Conservation (phyloP, 2,888 invertebrate genomes). For the Litoditis marina region DNA sequence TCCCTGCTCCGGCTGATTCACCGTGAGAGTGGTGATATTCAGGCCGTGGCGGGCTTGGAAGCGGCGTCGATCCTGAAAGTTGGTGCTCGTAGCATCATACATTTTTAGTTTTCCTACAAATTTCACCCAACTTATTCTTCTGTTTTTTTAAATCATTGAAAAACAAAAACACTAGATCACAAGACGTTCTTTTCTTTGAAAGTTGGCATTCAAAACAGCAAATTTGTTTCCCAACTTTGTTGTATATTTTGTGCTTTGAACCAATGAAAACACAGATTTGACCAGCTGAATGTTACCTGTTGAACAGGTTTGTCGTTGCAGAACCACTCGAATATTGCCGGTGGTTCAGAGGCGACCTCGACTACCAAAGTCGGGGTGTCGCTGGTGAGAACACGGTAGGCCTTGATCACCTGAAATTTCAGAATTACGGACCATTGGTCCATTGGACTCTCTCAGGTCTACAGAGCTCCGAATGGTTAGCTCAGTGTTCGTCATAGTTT, state of each 20-base stretch:
- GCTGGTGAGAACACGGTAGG: conserved; percentile 54
- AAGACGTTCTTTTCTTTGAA: not conserved
- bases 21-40: conserved; percentile 56
- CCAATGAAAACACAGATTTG: too few relatives aligned
- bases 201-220: too few relatives aligned
- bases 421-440: not conserved
- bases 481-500: too few relatives aligned
- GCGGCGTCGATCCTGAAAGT: conserved; percentile 38
- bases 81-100: too few relatives aligned
- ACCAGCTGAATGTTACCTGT: conserved; percentile 19
- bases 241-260: too few relatives aligned
- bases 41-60: conserved; percentile 54
- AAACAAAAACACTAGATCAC: not conserved
- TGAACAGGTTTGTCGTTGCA: conserved; percentile 57
- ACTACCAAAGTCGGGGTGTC: conserved; percentile 59
- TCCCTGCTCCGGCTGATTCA: conserved; percentile 65
- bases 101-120: too few relatives aligned
- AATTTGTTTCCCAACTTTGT: too few relatives aligned
- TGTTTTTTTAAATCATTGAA: not conserved
- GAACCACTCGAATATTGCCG: conserved; percentile 52
- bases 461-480: too few relatives aligned
- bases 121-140: not conserved
- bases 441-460: not conserved
- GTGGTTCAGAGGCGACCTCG: conserved; percentile 55
- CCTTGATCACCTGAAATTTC: conserved; percentile 55